Evolutionary conservation across 1,140 invertebrate species (phyloP), one percentile per base, ranked within the genome.

Genomic region (Galendromus occidentalis): DNA sequence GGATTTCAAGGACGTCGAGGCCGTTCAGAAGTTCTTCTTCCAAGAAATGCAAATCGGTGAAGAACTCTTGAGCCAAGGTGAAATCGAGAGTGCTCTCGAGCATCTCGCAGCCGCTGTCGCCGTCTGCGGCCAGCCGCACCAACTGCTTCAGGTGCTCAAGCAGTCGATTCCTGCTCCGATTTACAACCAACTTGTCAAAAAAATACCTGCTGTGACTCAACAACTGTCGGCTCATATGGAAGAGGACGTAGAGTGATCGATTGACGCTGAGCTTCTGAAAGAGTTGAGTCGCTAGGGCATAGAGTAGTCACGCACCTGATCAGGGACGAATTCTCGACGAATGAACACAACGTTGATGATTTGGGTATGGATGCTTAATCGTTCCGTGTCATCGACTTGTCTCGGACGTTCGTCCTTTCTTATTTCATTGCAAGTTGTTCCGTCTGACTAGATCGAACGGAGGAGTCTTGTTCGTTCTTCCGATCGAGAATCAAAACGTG

Each of bases 81-180:
- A 95, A 69, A 74, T 92, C 66, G 89, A 93, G 68, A 84, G 81
- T 45, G 93, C 89, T 65, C 86, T 96, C 28, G 91, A 96, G 74
- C 93, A 97, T 77, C 81, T 98, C 67, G 85, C 86, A 29, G 91
- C 91, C 75, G 93, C 93, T 22, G 85, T 97, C 28, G 86, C 90
- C n/a, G 87, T 97, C 1, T 97, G 93, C 76, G 88, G 89, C 22
- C 91, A 96, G 74, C 90, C 91, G 0, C 84, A 90, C 70, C 88
- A 95, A 72, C 77, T 97, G 14, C 78, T 98, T n/a, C 84, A 89
- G 76, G 84, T 91, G 65, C 78, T 96, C n/a, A 87, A 93, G 76
- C 88, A 92, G 76, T 93, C 91, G 64, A 79, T 97, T 72, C 90
- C 92, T 67, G 86, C 89, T 39, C 85, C 88, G 73, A 85, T 92